Evolutionary conservation across 2,113 vertebrate genomes (phyloP), one percentile per base, ranked within the genome.

Genomic region (Hydropotes inermis): DNA sequence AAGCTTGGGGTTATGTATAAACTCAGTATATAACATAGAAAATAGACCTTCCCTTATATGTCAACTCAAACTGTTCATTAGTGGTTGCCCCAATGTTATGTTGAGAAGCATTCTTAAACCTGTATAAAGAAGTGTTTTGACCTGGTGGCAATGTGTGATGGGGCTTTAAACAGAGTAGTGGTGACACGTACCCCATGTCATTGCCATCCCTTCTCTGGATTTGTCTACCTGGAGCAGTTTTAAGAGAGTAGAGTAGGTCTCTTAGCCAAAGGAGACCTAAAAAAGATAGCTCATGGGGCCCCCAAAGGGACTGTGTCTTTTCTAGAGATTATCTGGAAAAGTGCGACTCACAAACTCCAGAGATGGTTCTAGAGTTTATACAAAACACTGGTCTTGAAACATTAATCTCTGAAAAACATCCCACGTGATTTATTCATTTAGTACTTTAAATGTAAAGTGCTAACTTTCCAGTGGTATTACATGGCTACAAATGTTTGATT

Each of bases 401-500:
- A 87, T 50, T 39, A 74, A 6, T 52, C 45, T 94, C 86, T 87
- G 58, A 50, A 89, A 74, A 97, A 88, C 28, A 82, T 16, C 54
- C 50, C 79, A 67, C 9, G 89, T 79, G 58, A 87, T 55, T 97
- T 55, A 76, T 90, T 82, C 33, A 87, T 52, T 60, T 91, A 55
- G 43, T 67, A 83, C 6, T 82, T 83, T 89, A 95, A 86, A 92
- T 92, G 33, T 95, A 92, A 97, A 39, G 6, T 21, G 95, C 28
- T 84, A 58, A 95, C 61, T 93, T 97, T 91, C 78, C n/a, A 91
- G 74, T 57, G 74, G 25, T 36, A 97, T 93, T 95, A 93, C 78
- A 92, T 84, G 70, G 17, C 95, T 61, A 95, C 45, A 92, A 64
- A 92, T 74, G 79, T 95, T 97, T 90, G 61, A 82, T 83, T 25